These are phyloP conservation scores for Ptychoptera contaminata DNA, from an alignment of 2,888 invertebrate genomes.

Conservation along the genomic window DNA sequence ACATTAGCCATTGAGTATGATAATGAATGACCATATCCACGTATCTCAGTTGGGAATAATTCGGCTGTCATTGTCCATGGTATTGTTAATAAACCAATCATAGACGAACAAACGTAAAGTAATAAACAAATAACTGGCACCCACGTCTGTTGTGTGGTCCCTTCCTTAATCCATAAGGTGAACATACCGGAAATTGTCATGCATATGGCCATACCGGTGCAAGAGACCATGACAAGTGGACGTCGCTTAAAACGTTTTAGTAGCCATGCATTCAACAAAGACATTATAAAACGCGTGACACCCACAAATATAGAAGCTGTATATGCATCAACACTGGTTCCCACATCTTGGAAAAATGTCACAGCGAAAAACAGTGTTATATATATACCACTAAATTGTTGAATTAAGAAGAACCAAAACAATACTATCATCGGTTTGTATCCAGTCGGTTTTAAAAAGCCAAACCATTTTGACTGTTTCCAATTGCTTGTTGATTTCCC, in stretches of 20 bases:
- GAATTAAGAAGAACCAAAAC: slow-evolving; percentile 38
- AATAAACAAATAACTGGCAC: slow-evolving; percentile 36
- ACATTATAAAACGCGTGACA: slow-evolving; percentile 38
- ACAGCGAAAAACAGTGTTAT: slow-evolving; percentile 44
- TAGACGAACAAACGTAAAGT: slow-evolving; percentile 40
- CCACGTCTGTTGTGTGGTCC: slow-evolving; percentile 24
- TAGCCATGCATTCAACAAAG: slow-evolving; percentile 39
- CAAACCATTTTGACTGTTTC: slow-evolving; percentile 23
- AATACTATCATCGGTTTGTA: slow-evolving; percentile 41
- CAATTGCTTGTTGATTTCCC: slow-evolving; percentile 9
- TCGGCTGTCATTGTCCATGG: slow-evolving; percentile 53
- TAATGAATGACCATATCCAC: slow-evolving; percentile 41
- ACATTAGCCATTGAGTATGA: slow-evolving; percentile 39
- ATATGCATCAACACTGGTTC: slow-evolving; percentile 34
- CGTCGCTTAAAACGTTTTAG: slow-evolving; percentile 36
- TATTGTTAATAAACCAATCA: slow-evolving; percentile 42
- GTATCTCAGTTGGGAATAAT: slow-evolving; percentile 41
- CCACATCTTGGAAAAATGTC: slow-evolving; percentile 39
- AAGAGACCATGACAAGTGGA: slow-evolving; percentile 35
- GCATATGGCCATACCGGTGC: slow-evolving; percentile 37
- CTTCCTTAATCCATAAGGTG: slow-evolving; percentile 32
- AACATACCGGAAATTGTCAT: slow-evolving; percentile 40
- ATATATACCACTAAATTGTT: slow-evolving; percentile 44
- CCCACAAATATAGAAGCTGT: slow-evolving; percentile 41
- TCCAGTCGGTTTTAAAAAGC: slow-evolving; percentile 37